phyloP scores from a whole-genome alignment of 2,797 vertebrate genomes.

The Threskiornis aethiopicus region DNA sequence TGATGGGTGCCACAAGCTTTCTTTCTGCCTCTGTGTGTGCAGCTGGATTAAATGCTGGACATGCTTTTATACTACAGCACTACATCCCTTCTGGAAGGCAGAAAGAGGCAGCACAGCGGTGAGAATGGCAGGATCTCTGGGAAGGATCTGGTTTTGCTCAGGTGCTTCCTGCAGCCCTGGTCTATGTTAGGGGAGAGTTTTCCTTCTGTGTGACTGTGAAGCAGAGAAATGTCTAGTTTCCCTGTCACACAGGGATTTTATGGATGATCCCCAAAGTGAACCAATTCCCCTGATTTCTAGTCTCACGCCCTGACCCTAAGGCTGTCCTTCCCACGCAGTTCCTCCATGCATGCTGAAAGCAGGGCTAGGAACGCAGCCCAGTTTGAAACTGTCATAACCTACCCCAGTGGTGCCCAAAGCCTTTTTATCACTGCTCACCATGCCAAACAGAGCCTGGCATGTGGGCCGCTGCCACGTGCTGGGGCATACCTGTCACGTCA shows the following conservation, averaged over 20 bases:
- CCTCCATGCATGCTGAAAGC: not conserved
- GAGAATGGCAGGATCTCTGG: not conserved
- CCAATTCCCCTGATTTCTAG: not conserved
- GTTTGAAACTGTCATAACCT: not conserved
- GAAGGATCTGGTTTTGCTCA: not conserved
- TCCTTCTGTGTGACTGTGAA: not conserved
- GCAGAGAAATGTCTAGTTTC: not conserved
- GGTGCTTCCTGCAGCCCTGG: not conserved
- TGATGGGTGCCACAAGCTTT: not conserved
- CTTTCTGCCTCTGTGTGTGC: not conserved
- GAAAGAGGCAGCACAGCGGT: not conserved
- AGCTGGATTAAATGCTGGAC: not conserved
- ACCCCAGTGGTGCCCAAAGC: not conserved
- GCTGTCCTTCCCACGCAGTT: not conserved
- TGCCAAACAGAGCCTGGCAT: not conserved
- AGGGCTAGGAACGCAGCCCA: not conserved
- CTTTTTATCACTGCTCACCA: not conserved
- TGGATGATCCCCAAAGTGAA: not conserved
- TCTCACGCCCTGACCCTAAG: not conserved
- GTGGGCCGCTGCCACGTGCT: accelerated
- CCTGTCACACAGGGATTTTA: not conserved
- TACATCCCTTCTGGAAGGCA: not conserved
- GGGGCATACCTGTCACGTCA: not conserved
- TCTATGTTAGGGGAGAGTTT: not conserved
- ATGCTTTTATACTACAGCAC: not conserved